Evolutionary conservation across 2,113 vertebrate species (phyloP).

Genomic region (Dendrocopos noguchii): DNA sequence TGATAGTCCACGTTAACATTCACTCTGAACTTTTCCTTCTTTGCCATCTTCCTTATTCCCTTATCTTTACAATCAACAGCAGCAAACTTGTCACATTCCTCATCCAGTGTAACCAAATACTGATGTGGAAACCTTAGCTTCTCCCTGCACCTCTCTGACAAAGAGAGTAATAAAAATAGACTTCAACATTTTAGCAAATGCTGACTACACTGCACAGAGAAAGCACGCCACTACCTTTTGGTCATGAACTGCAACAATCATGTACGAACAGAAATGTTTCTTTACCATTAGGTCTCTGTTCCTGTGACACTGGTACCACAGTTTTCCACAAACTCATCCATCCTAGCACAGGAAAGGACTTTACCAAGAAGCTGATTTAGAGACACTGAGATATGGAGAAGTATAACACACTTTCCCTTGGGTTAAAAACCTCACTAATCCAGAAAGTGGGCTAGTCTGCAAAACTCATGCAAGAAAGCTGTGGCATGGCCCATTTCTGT

Average conservation of each 20-base stretch:
- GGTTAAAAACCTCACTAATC: background rate
- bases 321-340: background rate
- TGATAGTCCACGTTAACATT: background rate
- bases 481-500: background rate
- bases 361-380: background rate
- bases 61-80: background rate
- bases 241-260: background rate
- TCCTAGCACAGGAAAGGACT: background rate
- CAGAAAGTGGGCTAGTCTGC: background rate
- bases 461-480: background rate
- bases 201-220: background rate
- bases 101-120: background rate
- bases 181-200: background rate
- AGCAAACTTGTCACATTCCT: background rate
- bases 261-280: background rate
- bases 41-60: background rate
- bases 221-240: background rate
- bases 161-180: background rate
- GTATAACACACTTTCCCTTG: background rate
- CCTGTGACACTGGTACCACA: background rate
- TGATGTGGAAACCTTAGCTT: background rate
- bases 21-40: background rate
- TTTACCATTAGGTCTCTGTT: background rate
- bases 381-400: background rate
- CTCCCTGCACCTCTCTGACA: background rate